These are phyloP conservation scores for Itoplectis maculator DNA, from an alignment of 2,888 invertebrate species.

Conservation along the genomic window DNA sequence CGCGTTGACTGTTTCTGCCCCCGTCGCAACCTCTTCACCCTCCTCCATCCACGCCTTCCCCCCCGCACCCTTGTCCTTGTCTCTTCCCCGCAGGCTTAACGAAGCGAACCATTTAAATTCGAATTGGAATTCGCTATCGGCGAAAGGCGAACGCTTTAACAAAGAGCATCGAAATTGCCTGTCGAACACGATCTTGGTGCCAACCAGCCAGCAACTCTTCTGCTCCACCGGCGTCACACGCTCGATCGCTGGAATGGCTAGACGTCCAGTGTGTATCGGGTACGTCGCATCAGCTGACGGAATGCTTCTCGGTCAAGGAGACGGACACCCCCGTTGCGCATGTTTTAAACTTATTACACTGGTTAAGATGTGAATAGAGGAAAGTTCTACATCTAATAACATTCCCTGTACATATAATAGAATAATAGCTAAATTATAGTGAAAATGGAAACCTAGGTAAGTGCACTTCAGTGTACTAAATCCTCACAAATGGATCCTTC, in stretches of 20 bases:
- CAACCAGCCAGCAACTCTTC: conserved; percentile 39
- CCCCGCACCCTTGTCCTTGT: conserved; percentile 16
- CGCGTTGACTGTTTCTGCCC: neutral
- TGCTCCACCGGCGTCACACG: conserved; percentile 52
- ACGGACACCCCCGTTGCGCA: neutral
- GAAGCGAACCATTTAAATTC: conserved; percentile 71
- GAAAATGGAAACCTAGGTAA: no score
- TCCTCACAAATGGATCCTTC: no score
- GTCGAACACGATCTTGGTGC: conserved; percentile 63
- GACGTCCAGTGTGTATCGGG: conserved; percentile 20
- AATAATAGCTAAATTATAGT: no score
- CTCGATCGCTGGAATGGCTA: conserved; percentile 46
- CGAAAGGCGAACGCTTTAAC: conserved; percentile 64
- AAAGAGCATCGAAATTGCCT: conserved; percentile 71
- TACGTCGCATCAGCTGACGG: neutral
- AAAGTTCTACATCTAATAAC: no score
- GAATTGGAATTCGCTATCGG: conserved; percentile 67
- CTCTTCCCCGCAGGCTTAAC: conserved; percentile 58
- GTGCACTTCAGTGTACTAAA: no score
- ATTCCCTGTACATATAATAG: no score
- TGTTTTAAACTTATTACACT: neutral
- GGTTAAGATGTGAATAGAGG: no score
- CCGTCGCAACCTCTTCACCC: conserved; percentile 41
- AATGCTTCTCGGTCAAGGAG: neutral
- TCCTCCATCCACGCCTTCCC: conserved; percentile 5